Percentiles rank a stretch among this genome's conserved stretches.
Conservation (phyloP, 2,888 invertebrate genomes). For the Euplagia quadripunctaria region DNA sequence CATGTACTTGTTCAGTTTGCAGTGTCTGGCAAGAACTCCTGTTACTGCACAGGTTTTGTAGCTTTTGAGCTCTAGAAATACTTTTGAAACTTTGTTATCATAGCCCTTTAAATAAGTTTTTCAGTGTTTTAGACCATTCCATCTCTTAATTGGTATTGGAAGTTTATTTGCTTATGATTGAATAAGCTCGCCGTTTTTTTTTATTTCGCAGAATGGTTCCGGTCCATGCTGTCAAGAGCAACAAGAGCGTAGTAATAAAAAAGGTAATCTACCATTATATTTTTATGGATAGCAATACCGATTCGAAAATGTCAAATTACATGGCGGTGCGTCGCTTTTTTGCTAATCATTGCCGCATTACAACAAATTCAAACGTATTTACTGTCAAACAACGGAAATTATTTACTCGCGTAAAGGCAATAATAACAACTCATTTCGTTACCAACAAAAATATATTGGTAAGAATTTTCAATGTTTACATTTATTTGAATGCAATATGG, state of each 20-base stretch:
- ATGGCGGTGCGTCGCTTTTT: constrained; percentile 82
- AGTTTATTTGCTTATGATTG: no score
- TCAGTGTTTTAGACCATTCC: no score
- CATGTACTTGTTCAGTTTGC: no score
- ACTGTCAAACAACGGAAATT: constrained; percentile 57
- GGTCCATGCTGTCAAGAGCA: no score
- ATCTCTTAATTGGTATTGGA: no score
- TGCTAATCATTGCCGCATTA: constrained; percentile 82
- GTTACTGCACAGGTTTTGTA: no score
- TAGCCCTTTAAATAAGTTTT: no score
- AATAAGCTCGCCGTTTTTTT: no score
- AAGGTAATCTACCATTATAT: neutral
- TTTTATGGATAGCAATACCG: constrained; percentile 31
- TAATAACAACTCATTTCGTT: constrained; percentile 36
- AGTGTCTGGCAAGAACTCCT: no score
- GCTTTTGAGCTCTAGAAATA: no score
- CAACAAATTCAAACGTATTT: constrained; percentile 70
- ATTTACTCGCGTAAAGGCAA: constrained; percentile 41
- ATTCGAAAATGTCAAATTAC: constrained; percentile 74
- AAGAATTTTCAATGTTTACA: constrained; percentile 44
- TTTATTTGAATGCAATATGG: constrained; percentile 35
- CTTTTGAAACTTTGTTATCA: no score
- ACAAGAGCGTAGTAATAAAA: neutral
- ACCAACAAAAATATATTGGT: constrained; percentile 51
- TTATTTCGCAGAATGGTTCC: no score